A percentile compares a stretch with the other conserved stretches of the same genome.
These are phyloP conservation scores for Paramuricea clavata DNA, from an alignment of 92 coral and sea anemone genomes.

Conservation along the genomic window DNA sequence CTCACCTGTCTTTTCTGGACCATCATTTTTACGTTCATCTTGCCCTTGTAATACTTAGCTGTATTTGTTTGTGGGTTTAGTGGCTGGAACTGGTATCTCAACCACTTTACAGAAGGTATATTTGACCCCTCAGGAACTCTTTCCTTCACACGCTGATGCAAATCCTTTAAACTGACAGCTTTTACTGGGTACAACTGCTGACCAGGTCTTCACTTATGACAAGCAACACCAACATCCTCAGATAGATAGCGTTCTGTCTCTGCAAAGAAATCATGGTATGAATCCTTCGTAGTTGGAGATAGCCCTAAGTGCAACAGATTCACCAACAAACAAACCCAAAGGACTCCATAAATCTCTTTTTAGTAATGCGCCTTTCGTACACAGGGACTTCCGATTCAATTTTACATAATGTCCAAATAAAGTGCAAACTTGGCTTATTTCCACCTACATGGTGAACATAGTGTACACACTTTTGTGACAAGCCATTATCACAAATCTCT, in stretches of 20 bases:
- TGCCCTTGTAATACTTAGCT: constrained; percentile 37
- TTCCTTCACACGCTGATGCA: constrained; percentile 36
- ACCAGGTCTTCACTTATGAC: constrained; percentile 46
- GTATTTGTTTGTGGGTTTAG: constrained; percentile 43
- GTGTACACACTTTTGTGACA: constrained; percentile 55
- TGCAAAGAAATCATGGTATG: constrained; percentile 10
- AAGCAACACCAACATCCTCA: constrained; percentile 33
- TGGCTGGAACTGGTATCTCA: constrained; percentile 62
- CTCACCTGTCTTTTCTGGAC: constrained; percentile 50
- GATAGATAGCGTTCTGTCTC: constrained; percentile 44
- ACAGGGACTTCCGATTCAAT: constrained; percentile 38
- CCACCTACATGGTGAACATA: constrained; percentile 60
- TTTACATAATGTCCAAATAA: constrained; percentile 41
- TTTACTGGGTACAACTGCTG: constrained; percentile 28
- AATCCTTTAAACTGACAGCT: constrained; percentile 37
- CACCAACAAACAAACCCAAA: constrained; percentile 48
- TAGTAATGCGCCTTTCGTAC: constrained; percentile 45
- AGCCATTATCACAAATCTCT: constrained; percentile 46
- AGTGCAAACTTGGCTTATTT: constrained; percentile 65
- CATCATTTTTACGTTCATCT: constrained; percentile 36
- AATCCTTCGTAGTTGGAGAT: constrained; percentile 11
- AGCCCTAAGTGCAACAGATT: constrained; percentile 38
- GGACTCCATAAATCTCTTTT: constrained; percentile 27
- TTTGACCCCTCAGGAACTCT: constrained; percentile 54
- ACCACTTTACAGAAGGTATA: constrained; percentile 45